A percentile compares a stretch with the other conserved stretches of the same genome.
phyloP scores from a whole-genome alignment of 2,888 invertebrate genomes.

The Patella ulyssiponensis region DNA sequence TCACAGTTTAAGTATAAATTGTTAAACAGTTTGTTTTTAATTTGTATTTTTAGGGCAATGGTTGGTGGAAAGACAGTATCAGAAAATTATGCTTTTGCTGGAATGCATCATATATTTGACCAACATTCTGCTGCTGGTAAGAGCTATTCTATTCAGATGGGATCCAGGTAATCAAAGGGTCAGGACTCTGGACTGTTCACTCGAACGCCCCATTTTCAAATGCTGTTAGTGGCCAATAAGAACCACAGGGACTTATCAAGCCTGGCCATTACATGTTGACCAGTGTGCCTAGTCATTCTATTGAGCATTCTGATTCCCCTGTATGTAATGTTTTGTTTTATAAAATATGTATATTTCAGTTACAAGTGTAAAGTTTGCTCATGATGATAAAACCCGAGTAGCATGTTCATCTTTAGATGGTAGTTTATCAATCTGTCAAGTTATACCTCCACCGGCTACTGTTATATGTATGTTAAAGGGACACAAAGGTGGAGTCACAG shows the following conservation, averaged over 20 bases:
- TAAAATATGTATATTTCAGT: conserved; percentile 72
- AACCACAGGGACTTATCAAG: too few species aligned
- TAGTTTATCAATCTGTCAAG: conserved; percentile 84
- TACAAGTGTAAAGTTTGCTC: conserved; percentile 83
- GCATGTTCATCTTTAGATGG: conserved; percentile 87
- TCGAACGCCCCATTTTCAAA: too few species aligned
- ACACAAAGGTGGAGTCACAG: conserved; percentile 83
- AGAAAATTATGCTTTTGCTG: conserved; percentile 89
- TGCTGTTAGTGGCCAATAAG: too few species aligned
- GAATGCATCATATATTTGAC: conserved; percentile 91
- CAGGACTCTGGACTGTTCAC: too few species aligned
- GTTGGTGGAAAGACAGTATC: conserved; percentile 79
- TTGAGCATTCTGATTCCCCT: background rate
- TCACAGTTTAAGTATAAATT: background rate
- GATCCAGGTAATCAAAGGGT: too few species aligned
- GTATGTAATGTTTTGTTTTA: conserved; percentile 10
- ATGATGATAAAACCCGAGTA: conserved; percentile 85
- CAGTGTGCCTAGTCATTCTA: background rate
- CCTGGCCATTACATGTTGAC: too few species aligned
- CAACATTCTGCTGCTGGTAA: conserved; percentile 75
- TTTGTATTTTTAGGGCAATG: conserved; percentile 75
- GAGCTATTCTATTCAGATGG: background rate
- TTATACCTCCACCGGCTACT: conserved; percentile 77
- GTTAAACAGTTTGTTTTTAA: background rate
- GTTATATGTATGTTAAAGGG: conserved; percentile 83